These are phyloP conservation scores for Astreopora myriophthalma DNA, from an alignment of 64 coral and sea anemone genomes.

Conservation along the genomic window DNA sequence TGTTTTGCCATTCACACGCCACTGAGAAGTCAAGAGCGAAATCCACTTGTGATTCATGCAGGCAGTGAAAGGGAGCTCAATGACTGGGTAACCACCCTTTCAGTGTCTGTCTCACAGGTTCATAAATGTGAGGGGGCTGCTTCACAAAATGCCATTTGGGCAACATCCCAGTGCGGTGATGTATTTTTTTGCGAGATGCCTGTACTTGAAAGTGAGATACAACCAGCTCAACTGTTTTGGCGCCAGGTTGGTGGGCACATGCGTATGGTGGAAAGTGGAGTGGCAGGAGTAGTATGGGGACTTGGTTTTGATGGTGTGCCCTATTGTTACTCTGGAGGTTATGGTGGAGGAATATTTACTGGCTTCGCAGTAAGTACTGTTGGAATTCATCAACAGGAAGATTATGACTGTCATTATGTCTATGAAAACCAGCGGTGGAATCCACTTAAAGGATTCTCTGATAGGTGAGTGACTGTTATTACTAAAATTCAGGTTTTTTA, in stretches of 20 bases:
- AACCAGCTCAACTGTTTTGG: constrained; percentile 80
- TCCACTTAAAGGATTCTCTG: constrained; percentile 84
- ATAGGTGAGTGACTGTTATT: constrained; percentile 67
- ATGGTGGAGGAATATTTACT: constrained; percentile 89
- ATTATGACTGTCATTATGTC: constrained; percentile 79
- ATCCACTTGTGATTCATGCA: constrained; percentile 74
- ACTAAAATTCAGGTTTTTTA: too few species aligned
- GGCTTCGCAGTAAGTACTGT: constrained; percentile 67
- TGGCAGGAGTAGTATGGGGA: constrained; percentile 87
- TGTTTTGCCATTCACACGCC: constrained; percentile 89
- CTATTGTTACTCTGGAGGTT: constrained; percentile 93
- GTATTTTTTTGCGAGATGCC: constrained; percentile 90
- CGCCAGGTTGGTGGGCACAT: constrained; percentile 94
- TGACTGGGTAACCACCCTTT: constrained; percentile 88
- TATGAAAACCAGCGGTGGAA: constrained; percentile 99
- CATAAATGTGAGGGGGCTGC: constrained; percentile 81
- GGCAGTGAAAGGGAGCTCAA: constrained; percentile 88
- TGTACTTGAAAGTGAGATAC: constrained; percentile 12
- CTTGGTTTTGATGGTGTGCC: constrained; percentile 84
- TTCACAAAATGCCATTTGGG: constrained; percentile 83
- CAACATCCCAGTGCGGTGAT: constrained; percentile 74
- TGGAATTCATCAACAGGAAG: constrained; percentile 89
- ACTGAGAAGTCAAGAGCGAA: constrained; percentile 66
- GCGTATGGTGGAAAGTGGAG: constrained; percentile 77
- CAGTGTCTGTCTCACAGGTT: constrained; percentile 37